Evolutionary conservation across 2,888 invertebrate genomes (phyloP).

Genomic region (Yponomeuta malinellus): DNA sequence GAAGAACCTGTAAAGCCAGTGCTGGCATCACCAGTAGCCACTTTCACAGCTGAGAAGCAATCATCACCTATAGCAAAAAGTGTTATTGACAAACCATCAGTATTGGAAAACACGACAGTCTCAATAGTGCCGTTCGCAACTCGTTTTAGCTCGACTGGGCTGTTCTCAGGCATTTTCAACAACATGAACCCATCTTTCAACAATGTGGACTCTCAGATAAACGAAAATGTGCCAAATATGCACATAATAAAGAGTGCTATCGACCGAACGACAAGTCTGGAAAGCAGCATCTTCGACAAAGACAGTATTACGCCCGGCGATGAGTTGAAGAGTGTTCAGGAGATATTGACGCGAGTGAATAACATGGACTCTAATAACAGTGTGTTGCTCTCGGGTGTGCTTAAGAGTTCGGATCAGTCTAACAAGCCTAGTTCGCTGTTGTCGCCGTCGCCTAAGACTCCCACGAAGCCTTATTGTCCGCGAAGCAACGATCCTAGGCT

Average conservation of each 20-base stretch:
- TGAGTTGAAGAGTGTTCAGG: conserved; percentile 66
- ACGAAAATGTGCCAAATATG: conserved; percentile 63
- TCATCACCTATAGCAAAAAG: background rate
- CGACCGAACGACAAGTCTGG: conserved; percentile 68
- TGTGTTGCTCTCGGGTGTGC: conserved; percentile 65
- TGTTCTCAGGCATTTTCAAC: conserved; percentile 65
- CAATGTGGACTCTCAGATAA: conserved; percentile 41
- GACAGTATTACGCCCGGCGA: conserved; percentile 56
- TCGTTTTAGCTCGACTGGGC: conserved; percentile 57
- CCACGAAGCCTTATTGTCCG: conserved; percentile 33
- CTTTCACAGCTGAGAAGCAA: background rate
- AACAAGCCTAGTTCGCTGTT: conserved; percentile 34
- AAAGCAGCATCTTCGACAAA: conserved; percentile 60
- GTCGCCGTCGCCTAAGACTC: conserved; percentile 30
- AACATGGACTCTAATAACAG: conserved; percentile 72
- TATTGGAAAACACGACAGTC: conserved; percentile 43
- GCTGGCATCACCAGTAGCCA: conserved; percentile 20
- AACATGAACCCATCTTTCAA: conserved; percentile 55
- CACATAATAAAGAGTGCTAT: conserved; percentile 71
- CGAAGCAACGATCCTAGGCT: conserved; percentile 58
- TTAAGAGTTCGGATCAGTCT: conserved; percentile 40
- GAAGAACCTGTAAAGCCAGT: conserved; percentile 41
- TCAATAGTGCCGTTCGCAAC: conserved; percentile 50
- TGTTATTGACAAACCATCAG: conserved; percentile 38
- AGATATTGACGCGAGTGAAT: conserved; percentile 68